Evolutionary conservation across 2,888 invertebrate genomes (phyloP).

Genomic region (Beris morrisii): DNA sequence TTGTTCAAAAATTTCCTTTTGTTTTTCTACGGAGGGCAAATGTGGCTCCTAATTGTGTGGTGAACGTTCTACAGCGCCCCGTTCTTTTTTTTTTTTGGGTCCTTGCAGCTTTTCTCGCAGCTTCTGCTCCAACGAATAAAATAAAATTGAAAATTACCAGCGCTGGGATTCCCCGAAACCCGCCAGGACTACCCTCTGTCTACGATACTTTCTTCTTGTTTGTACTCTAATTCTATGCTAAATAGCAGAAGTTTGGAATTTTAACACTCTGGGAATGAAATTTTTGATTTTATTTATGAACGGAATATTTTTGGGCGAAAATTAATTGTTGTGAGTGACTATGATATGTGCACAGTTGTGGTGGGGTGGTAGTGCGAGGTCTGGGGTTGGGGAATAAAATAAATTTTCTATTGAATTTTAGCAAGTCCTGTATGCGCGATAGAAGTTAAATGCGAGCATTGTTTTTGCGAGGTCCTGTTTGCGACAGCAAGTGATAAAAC

Average conservation of each 20-base stretch:
- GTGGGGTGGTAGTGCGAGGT: too few species aligned
- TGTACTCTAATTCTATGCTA: slow-evolving; percentile 12
- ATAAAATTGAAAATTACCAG: slow-evolving; percentile 17
- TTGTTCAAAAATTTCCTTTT: slow-evolving; percentile 33
- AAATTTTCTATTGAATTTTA: too few species aligned
- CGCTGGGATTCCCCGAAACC: slow-evolving; percentile 4
- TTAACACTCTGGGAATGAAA: neutral
- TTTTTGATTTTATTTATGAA: too few species aligned
- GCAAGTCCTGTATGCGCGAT: too few species aligned
- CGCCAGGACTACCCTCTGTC: slow-evolving; percentile 13
- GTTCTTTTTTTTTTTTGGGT: slow-evolving; percentile 2
- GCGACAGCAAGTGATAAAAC: too few species aligned
- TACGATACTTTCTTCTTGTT: slow-evolving; percentile 12
- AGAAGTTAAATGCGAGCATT: too few species aligned
- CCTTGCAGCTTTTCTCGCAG: slow-evolving; percentile 2
- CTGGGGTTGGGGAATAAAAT: too few species aligned
- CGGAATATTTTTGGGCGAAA: too few species aligned
- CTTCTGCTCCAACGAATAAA: neutral
- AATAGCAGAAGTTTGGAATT: slow-evolving; percentile 26
- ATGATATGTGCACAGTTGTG: too few species aligned
- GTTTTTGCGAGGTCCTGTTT: too few species aligned
- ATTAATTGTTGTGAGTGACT: too few species aligned
- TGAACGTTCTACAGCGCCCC: slow-evolving; percentile 22
- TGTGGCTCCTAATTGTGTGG: slow-evolving; percentile 35
- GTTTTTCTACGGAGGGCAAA: slow-evolving; percentile 32